phyloP scores from a whole-genome alignment of 2,113 vertebrate genomes.

The Dipodomys merriami region DNA sequence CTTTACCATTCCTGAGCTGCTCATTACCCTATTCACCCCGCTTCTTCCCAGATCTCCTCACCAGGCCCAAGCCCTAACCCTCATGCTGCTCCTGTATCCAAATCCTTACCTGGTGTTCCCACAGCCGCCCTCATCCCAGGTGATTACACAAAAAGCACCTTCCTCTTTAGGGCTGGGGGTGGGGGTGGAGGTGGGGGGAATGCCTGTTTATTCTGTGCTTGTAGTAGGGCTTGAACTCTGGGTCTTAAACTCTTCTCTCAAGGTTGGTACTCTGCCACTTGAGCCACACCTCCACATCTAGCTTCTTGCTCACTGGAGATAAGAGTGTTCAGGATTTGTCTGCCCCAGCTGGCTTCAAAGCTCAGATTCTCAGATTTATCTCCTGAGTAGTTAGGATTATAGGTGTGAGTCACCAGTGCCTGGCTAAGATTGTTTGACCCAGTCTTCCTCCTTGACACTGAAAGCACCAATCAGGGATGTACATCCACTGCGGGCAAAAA shows the following conservation, averaged over 20 bases:
- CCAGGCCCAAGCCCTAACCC: neutral
- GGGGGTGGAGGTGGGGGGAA: too few relatives aligned
- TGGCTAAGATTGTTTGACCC: neutral
- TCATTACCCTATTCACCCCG: neutral
- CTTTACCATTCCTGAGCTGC: neutral
- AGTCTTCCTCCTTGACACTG: neutral
- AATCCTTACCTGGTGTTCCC: neutral
- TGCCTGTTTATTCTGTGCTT: neutral
- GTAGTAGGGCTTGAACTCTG: too few relatives aligned
- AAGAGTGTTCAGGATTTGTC: too few relatives aligned
- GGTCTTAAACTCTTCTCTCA: too few relatives aligned
- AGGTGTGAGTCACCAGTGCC: too few relatives aligned
- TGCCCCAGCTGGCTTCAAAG: too few relatives aligned
- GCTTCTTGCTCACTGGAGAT: too few relatives aligned
- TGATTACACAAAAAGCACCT: neutral
- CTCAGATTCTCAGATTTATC: too few relatives aligned
- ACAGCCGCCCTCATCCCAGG: neutral
- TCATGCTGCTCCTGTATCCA: neutral
- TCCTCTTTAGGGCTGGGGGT: neutral
- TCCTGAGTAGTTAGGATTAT: too few relatives aligned
- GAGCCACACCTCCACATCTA: too few relatives aligned
- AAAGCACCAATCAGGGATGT: slow-evolving; percentile 3
- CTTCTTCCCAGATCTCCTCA: neutral
- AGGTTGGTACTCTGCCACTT: too few relatives aligned
- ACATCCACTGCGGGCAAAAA: neutral